Percentiles rank a stretch among this genome's conserved stretches.
These are phyloP conservation scores for Mareca strepera DNA, from an alignment of 2,797 vertebrate genomes.

Conservation along the genomic window DNA sequence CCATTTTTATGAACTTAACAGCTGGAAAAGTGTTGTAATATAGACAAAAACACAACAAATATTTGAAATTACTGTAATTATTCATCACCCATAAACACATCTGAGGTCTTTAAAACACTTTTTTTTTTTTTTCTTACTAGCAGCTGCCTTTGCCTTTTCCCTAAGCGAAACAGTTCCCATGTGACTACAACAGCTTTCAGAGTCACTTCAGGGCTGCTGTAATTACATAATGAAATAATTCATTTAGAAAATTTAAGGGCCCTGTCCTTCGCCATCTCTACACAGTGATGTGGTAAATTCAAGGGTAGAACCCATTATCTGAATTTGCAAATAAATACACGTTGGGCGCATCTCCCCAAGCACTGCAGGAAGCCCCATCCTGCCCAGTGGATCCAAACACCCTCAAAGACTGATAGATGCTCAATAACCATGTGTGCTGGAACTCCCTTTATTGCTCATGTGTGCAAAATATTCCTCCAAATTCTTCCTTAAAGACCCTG, in stretches of 20 bases:
- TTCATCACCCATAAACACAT: neutral
- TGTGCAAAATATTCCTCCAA: neutral
- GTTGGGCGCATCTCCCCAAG: no score
- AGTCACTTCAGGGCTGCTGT: neutral
- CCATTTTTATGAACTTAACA: neutral
- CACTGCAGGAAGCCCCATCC: accelerated
- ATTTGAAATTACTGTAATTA: neutral
- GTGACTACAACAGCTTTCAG: neutral
- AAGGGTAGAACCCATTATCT: neutral
- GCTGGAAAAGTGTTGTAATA: neutral
- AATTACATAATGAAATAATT: neutral
- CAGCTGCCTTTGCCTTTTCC: neutral
- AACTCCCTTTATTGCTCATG: neutral
- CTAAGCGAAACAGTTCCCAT: neutral
- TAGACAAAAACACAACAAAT: neutral
- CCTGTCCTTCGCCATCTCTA: neutral
- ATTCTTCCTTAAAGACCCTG: neutral
- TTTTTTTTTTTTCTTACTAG: neutral
- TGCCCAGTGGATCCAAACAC: no score
- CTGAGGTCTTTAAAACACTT: neutral
- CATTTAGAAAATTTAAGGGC: neutral
- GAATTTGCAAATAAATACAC: neutral
- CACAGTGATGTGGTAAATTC: no score
- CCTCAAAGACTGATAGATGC: accelerated
- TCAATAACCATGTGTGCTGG: accelerated